These are phyloP conservation scores for Nothocercus nigrocapillus DNA, from an alignment of 2,113 vertebrate species.

Conservation along the genomic window DNA sequence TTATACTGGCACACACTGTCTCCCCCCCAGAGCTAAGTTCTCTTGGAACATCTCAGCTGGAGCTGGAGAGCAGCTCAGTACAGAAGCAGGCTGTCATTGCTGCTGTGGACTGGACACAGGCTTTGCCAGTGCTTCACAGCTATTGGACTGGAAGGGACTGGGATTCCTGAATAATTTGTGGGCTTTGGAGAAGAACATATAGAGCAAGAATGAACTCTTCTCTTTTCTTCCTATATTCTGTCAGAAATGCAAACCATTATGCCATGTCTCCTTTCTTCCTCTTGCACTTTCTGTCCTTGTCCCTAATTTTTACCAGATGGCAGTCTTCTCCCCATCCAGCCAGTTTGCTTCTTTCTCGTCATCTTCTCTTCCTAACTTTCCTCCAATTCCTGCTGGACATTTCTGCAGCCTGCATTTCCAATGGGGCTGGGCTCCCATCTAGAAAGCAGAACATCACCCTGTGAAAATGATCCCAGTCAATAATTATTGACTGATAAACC, in stretches of 20 bases:
- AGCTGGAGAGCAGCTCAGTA: background rate
- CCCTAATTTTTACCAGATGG: background rate
- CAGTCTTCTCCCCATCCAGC: background rate
- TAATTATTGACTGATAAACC: slow-evolving; percentile 54
- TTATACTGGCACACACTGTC: background rate
- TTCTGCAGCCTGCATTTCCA: background rate
- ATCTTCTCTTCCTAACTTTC: background rate
- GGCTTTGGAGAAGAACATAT: background rate
- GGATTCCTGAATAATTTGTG: rapidly evolving
- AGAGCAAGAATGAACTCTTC: background rate
- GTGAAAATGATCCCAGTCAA: background rate
- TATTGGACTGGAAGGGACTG: background rate
- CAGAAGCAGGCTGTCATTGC: background rate
- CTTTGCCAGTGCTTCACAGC: background rate
- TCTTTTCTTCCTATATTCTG: background rate
- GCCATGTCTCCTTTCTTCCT: background rate
- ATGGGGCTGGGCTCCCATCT: background rate
- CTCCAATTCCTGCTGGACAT: rapidly evolving
- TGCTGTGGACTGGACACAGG: background rate
- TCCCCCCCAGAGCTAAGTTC: too few species aligned
- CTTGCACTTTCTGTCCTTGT: background rate
- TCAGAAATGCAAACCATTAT: background rate
- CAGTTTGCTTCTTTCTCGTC: background rate
- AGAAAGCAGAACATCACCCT: slow-evolving; percentile 4
- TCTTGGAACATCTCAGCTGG: background rate